Evolutionary conservation across 2,113 vertebrate genomes (phyloP).

Genomic region (Psilopsiagon aurifrons): DNA sequence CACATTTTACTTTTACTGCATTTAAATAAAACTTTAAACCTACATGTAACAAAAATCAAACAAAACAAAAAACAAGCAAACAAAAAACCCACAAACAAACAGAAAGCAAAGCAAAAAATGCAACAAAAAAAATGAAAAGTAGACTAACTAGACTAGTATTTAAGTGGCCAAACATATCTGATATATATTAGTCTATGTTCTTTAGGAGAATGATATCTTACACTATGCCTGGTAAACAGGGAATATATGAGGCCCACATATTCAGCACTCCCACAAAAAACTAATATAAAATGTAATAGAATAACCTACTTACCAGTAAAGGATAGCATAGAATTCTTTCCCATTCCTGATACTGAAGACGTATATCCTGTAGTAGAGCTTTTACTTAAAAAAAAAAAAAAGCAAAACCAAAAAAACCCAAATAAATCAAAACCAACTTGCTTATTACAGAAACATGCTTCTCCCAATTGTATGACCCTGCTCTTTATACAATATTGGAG

Average conservation of each 20-base stretch:
- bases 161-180: rapidly evolving
- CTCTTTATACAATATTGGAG: not conserved
- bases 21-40: not conserved
- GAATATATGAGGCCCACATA: not conserved
- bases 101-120: not conserved
- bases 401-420: not conserved
- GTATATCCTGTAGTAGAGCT: constrained; percentile 65
- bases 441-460: not conserved
- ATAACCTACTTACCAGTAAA: constrained; percentile 74
- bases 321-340: constrained; percentile 72
- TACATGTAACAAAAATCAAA: not conserved
- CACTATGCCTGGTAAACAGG: not conserved
- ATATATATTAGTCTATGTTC: not conserved
- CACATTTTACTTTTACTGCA: not conserved
- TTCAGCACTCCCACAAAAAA: not conserved
- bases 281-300: not conserved
- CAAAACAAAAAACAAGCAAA: not conserved
- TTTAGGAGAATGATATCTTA: not conserved
- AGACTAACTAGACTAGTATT: not conserved
- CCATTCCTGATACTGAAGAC: constrained; percentile 62
- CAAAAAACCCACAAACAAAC: not conserved
- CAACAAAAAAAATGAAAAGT: not conserved
- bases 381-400: constrained; percentile 71
- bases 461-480: not conserved
- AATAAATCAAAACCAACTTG: not conserved